phyloP scores from a whole-genome alignment of 2,888 invertebrate species.

The Sacculina carcini region DNA sequence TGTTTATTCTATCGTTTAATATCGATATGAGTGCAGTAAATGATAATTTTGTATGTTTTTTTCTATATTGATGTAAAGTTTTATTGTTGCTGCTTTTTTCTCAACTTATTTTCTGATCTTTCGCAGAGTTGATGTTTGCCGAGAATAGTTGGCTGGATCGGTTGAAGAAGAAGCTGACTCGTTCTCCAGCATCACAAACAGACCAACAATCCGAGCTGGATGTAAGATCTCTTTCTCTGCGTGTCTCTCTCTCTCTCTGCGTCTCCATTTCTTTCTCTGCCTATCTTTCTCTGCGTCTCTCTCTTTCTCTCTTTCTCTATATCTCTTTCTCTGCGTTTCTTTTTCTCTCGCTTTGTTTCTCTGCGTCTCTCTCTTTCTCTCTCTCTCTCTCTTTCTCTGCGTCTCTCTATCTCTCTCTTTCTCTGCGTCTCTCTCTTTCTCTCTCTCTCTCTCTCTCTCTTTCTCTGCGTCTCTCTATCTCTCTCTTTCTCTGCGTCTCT shows the following conservation, averaged over 20 bases:
- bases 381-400: too few relatives aligned
- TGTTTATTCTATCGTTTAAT: background rate
- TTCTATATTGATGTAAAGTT: too few relatives aligned
- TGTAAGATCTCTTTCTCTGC: slow-evolving; percentile 25
- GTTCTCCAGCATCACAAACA: too few relatives aligned
- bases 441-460: background rate
- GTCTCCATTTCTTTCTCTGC: background rate
- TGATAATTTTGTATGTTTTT: too few relatives aligned
- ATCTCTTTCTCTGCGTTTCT: background rate
- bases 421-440: background rate
- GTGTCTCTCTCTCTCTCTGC: background rate
- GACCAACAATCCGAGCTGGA: slow-evolving; percentile 69
- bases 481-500: too few relatives aligned
- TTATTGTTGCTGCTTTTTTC: too few relatives aligned
- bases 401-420: background rate
- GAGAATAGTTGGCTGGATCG: slow-evolving; percentile 37
- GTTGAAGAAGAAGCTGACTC: slow-evolving; percentile 43
- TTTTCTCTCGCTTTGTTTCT: background rate
- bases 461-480: background rate
- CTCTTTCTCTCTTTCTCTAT: background rate
- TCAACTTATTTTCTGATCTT: slow-evolving; percentile 8
- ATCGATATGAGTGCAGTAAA: too few relatives aligned
- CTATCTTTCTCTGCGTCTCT: background rate
- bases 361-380: background rate
- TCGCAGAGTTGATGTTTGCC: slow-evolving; percentile 10